Evolutionary conservation across 2,888 invertebrate genomes (phyloP).

Genomic region (Heliconius sara): DNA sequence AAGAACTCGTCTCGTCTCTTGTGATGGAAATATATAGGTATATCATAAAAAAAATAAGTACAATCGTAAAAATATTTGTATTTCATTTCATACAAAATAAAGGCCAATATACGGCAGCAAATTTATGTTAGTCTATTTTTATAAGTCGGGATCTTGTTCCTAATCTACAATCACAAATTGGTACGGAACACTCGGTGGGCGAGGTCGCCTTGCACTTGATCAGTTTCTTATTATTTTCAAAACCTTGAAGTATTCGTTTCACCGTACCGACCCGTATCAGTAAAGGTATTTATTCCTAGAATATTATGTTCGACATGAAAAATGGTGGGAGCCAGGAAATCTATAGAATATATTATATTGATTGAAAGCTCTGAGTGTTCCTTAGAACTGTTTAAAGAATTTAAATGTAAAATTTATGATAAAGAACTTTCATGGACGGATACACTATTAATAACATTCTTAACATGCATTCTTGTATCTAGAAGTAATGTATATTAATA

Average conservation of each 20-base stretch:
- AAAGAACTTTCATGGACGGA: slow-evolving; percentile 12
- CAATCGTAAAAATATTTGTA: too few relatives aligned
- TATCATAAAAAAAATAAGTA: too few relatives aligned
- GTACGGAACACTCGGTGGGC: neutral
- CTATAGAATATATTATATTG: slow-evolving; percentile 35
- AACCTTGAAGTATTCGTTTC: slow-evolving; percentile 5
- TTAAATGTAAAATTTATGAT: slow-evolving; percentile 20
- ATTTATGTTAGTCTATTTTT: neutral
- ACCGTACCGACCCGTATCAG: slow-evolving; percentile 3
- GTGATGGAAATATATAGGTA: too few relatives aligned
- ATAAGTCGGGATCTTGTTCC: neutral
- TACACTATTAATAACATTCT: neutral
- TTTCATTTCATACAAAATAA: neutral
- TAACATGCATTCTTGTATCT: neutral
- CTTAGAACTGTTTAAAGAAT: slow-evolving; percentile 24
- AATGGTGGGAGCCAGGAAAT: slow-evolving; percentile 38
- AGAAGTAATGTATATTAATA: neutral
- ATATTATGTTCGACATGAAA: slow-evolving; percentile 37
- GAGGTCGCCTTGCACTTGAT: neutral
- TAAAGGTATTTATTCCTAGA: slow-evolving; percentile 28
- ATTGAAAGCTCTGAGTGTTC: slow-evolving; percentile 30
- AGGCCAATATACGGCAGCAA: neutral
- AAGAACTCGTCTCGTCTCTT: too few relatives aligned
- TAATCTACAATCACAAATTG: neutral
- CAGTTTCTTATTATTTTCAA: neutral